phyloP scores from a whole-genome alignment of 92 coral and sea anemone genomes.

The Virgularia gustaviana region DNA sequence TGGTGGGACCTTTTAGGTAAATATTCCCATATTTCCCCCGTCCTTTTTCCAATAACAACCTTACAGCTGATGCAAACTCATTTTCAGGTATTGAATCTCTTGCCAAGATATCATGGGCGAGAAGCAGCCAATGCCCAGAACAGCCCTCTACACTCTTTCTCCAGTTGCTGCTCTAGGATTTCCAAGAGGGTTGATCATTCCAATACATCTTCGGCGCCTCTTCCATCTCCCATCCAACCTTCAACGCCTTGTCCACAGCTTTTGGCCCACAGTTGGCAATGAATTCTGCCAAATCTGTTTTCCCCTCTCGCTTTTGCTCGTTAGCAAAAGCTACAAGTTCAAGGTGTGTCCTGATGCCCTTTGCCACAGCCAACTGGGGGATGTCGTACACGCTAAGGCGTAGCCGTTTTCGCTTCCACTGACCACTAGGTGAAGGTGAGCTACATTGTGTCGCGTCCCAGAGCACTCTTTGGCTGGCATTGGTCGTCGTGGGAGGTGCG shows the following conservation, averaged over 20 bases:
- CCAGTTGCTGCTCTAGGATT: constrained; percentile 6
- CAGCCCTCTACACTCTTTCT: constrained; percentile 29
- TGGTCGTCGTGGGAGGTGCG: neutral
- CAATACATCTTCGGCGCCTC: too few species aligned
- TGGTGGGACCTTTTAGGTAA: constrained; percentile 14
- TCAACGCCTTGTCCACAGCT: constrained; percentile 13
- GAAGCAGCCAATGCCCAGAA: constrained; percentile 32
- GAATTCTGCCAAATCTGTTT: neutral
- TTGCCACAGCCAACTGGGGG: too few species aligned
- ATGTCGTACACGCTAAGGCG: too few species aligned
- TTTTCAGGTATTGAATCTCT: constrained; percentile 1
- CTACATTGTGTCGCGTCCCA: too few species aligned
- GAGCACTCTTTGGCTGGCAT: too few species aligned
- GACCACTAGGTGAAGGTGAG: too few species aligned
- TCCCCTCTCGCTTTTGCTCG: constrained; percentile 28
- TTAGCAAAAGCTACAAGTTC: constrained; percentile 15
- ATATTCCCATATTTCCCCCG: constrained; percentile 34
- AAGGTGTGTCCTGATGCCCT: too few species aligned
- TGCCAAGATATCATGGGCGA: constrained; percentile 35
- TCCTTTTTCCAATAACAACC: constrained; percentile 21
- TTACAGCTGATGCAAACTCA: constrained; percentile 37
- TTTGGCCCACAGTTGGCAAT: too few species aligned
- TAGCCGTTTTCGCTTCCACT: too few species aligned
- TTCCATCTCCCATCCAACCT: constrained; percentile 23
- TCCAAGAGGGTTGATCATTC: too few species aligned